A percentile compares a stretch with the other conserved stretches of the same genome.
phyloP scores from a whole-genome alignment of 2,113 vertebrate species.

The Tragelaphus scriptus region DNA sequence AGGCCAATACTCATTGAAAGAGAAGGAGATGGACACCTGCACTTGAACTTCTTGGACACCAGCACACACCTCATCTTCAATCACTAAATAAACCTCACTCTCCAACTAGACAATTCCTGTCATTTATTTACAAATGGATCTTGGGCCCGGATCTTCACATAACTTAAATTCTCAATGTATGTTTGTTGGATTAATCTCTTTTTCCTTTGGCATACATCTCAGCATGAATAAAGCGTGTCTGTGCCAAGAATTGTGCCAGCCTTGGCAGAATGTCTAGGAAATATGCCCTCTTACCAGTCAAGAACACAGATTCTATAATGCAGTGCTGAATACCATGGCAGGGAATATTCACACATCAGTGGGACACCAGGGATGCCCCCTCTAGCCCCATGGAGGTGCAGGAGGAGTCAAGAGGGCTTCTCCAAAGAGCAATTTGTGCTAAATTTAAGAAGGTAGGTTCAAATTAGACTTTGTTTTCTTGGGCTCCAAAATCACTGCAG shows the following conservation, averaged over 20 bases:
- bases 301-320: neutral
- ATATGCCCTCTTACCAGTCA: fast-evolving
- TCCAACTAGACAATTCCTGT: neutral
- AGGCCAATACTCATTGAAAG: neutral
- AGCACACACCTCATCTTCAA: neutral
- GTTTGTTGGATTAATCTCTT: neutral
- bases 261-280: neutral
- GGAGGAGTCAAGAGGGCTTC: neutral
- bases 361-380: fast-evolving
- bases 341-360: neutral
- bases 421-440: neutral
- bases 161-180: neutral
- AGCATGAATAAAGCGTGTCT: neutral
- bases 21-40: neutral
- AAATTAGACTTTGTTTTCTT: neutral
- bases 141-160: fast-evolving
- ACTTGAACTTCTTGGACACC: neutral
- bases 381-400: neutral
- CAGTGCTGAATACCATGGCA: no score
- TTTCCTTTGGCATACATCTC: neutral
- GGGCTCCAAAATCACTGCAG: neutral
- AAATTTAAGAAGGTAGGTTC: neutral
- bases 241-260: neutral
- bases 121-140: neutral
- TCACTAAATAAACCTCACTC: neutral